These are phyloP conservation scores for Danio aesculapii DNA, from an alignment of 2,797 vertebrate genomes.

Conservation along the genomic window DNA sequence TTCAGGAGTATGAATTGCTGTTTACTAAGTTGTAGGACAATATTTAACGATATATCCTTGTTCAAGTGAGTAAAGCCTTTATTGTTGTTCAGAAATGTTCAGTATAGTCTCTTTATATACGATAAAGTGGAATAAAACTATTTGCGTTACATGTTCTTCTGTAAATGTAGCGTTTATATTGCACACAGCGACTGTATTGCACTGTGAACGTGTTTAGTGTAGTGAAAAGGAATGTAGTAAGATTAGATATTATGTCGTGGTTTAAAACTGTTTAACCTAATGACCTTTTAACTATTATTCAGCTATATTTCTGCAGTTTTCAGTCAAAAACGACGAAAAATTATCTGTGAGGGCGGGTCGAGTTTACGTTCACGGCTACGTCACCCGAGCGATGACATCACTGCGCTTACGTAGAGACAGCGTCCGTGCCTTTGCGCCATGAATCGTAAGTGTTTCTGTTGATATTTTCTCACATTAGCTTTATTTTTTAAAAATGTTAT, in stretches of 20 bases:
- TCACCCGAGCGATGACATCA: slow-evolving; percentile 10
- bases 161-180: no score
- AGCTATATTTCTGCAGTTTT: neutral
- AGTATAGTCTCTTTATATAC: neutral
- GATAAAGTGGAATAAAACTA: no score
- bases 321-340: neutral
- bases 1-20: no score
- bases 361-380: neutral
- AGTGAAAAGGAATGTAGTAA: neutral
- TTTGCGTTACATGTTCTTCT: no score
- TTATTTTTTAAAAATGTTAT: neutral
- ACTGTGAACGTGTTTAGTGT: neutral
- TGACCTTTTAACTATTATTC: neutral
- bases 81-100: neutral
- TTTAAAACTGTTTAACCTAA: neutral
- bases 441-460: slow-evolving; percentile 33
- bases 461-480: neutral
- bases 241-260: neutral
- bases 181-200: neutral
- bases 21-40: neutral
- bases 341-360: slow-evolving; percentile 25
- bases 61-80: neutral
- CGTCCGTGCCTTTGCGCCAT: neutral
- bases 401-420: slow-evolving; percentile 4
- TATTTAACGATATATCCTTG: neutral